These are phyloP conservation scores for Cephus pulcher DNA, from an alignment of 2,888 invertebrate genomes.

Conservation along the genomic window DNA sequence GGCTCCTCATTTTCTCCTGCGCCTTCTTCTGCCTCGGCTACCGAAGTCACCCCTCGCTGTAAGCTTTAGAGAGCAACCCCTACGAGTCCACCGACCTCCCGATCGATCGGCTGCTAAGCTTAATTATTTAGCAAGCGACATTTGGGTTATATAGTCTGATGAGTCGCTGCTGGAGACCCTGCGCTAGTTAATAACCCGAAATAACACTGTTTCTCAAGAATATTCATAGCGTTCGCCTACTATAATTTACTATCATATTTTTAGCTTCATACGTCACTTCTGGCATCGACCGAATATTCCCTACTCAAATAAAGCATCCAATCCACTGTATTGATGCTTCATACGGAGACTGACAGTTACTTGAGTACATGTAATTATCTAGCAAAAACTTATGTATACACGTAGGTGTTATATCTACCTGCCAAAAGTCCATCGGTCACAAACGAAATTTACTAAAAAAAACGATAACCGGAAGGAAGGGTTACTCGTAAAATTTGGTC, in stretches of 20 bases:
- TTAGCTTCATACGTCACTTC: not conserved
- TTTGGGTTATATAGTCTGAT: slow-evolving; percentile 9
- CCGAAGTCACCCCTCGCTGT: not conserved
- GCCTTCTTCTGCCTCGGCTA: not conserved
- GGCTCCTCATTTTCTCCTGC: not conserved
- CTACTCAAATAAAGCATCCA: not conserved
- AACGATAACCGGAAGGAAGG: slow-evolving; percentile 36
- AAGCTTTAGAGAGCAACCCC: not conserved
- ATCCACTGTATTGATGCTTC: not conserved
- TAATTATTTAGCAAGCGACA: slow-evolving; percentile 54
- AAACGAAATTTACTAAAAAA: slow-evolving; percentile 30
- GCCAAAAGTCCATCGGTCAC: no score
- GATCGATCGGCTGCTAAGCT: slow-evolving; percentile 27
- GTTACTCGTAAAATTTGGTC: slow-evolving; percentile 4
- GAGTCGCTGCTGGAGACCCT: not conserved
- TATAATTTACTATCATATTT: not conserved
- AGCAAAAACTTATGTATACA: not conserved
- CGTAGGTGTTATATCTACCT: no score
- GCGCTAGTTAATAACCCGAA: not conserved
- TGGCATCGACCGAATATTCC: not conserved
- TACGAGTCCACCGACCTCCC: slow-evolving; percentile 2
- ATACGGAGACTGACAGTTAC: not conserved
- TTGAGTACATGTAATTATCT: not conserved
- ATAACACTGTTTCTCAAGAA: not conserved
- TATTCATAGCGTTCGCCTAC: not conserved